These are phyloP conservation scores for Scaptomyza graminum DNA, from an alignment of 1,140 invertebrate genomes.

Conservation along the genomic window DNA sequence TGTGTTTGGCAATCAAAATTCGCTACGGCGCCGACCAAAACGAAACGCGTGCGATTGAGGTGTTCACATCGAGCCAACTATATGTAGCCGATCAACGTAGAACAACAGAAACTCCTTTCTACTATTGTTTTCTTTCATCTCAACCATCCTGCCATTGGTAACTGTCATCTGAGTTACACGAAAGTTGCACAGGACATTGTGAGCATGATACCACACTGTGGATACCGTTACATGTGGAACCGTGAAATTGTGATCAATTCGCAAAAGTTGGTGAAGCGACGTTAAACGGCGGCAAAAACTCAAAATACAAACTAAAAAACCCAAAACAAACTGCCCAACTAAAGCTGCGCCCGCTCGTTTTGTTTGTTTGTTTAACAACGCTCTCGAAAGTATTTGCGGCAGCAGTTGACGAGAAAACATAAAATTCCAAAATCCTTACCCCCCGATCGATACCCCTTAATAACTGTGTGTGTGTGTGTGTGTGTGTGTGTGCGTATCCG, in stretches of 20 bases:
- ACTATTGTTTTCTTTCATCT: not conserved
- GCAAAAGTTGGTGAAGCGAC: conserved; percentile 95
- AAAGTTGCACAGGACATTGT: conserved; percentile 72
- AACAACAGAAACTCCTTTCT: conserved; percentile 5
- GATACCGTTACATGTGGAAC: conserved; percentile 94
- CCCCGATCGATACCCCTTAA: not conserved
- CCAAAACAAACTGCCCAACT: conserved; percentile 15
- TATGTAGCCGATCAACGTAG: conserved; percentile 67
- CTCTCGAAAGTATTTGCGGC: conserved; percentile 61
- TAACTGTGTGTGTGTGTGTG: not conserved
- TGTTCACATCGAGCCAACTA: conserved; percentile 34
- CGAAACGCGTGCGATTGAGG: conserved; percentile 63
- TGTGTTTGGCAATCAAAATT: not conserved
- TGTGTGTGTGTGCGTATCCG: conserved; percentile 11
- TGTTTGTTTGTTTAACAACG: conserved; percentile 16
- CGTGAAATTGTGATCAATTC: conserved; percentile 95
- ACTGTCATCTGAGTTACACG: conserved; percentile 1
- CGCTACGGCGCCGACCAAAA: conserved; percentile 64
- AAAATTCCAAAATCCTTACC: not conserved
- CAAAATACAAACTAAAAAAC: not conserved
- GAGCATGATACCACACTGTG: conserved; percentile 87
- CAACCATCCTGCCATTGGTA: not conserved
- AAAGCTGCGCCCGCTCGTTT: conserved; percentile 22
- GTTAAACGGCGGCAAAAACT: conserved; percentile 73
- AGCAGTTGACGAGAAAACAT: conserved; percentile 64